Base-by-base conservation (phyloP, 2,888 invertebrate species). In the Nezara viridula region DNA sequence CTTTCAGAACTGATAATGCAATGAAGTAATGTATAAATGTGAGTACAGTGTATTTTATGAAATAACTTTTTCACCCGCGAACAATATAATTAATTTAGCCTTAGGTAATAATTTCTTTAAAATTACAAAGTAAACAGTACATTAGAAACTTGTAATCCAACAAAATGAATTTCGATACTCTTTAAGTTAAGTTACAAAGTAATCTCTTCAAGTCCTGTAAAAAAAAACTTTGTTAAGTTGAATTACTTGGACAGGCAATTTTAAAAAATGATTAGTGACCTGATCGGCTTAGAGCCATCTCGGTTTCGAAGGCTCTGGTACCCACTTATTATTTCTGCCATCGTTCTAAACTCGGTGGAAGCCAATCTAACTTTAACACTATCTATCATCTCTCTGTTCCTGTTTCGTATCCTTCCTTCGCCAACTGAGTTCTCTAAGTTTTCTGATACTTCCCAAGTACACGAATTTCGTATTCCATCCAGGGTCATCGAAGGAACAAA, bases 291-390 rank as follows among this genome's bases (percentile, higher is more conserved):
- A 44, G 81, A 73, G n/a, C 44, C 12, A 10, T 12, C 9, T 40
- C 32, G 40, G 77, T 77, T 77, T 5, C 19, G 77, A 21, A 60
- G 60, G 32, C n/a, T 24, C n/a, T 5, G 44, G n/a, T 44, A 44
- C 44, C 44, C 44, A 81, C 81, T 81, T 81, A 81, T 81, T 44
- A 81, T 81, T 81, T 81, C 44, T n/a, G 3, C 81, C 44, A 47
- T 21, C 81, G 10, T 16, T 4, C 81, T 81, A 9, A 27, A 24
- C 6, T 2, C 24, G 40, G 16, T 24, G 77, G 21, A 73, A 81
- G n/a, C 81, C 81, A 81, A 81, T 81, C 81, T 81, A 81, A 81
- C 81, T 81, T 81, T 81, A 44, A 32, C 88, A 86, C 88, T 86
- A 49, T 86, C 50, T 86, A 49, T 86, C 86, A 49, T 86, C 50